A percentile compares a stretch with the other conserved stretches of the same genome.
phyloP scores from a whole-genome alignment of 2,888 invertebrate genomes.

The Tiliacea citrago region DNA sequence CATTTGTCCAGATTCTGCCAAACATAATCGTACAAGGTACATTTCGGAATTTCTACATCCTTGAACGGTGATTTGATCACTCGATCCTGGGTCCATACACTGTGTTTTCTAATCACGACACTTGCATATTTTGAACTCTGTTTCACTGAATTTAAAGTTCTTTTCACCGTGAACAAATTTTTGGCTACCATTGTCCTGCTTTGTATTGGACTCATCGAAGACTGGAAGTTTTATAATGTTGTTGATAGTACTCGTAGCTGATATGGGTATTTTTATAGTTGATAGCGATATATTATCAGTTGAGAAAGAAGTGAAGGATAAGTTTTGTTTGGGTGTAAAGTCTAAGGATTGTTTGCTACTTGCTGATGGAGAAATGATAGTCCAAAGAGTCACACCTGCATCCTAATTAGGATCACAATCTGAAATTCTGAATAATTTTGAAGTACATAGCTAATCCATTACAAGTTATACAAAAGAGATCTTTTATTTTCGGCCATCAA shows the following conservation, averaged over 20 bases:
- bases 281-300: constrained; percentile 17
- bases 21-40: constrained; percentile 91
- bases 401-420: too few relatives aligned
- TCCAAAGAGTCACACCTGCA: background rate
- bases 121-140: constrained; percentile 70
- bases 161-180: constrained; percentile 73
- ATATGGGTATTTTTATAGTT: constrained; percentile 33
- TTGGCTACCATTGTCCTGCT: constrained; percentile 72
- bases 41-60: constrained; percentile 87
- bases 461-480: too few relatives aligned
- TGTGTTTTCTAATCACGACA: constrained; percentile 72
- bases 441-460: too few relatives aligned
- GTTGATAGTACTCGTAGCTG: constrained; percentile 22
- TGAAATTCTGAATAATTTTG: too few relatives aligned
- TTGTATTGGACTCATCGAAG: constrained; percentile 18
- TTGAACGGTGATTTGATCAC: constrained; percentile 88
- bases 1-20: constrained; percentile 92
- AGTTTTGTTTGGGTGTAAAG: constrained; percentile 17
- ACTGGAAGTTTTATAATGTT: constrained; percentile 31
- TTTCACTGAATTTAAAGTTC: constrained; percentile 68
- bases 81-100: constrained; percentile 82
- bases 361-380: constrained; percentile 2
- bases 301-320: background rate
- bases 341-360: background rate
- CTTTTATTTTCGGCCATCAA: too few relatives aligned